phyloP scores from a whole-genome alignment of 1,140 invertebrate genomes.

The Sitobion miscanthi region DNA sequence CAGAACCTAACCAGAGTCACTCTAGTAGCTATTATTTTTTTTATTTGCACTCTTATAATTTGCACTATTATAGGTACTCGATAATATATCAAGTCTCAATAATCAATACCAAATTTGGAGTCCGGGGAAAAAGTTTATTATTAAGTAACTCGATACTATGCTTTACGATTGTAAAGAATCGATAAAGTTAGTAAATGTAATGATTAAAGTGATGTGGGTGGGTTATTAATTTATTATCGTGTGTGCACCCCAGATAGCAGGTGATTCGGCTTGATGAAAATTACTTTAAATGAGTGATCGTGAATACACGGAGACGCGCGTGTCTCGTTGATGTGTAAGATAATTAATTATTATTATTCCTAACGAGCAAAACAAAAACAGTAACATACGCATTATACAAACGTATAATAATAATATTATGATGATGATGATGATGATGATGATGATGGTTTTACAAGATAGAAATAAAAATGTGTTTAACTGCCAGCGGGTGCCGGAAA shows the following conservation, averaged over 20 bases:
- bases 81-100: too few relatives aligned
- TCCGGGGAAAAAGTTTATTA: too few relatives aligned
- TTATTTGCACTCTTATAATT: too few relatives aligned
- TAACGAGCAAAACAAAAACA: neutral
- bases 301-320: neutral
- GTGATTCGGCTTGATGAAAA: neutral
- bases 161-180: neutral
- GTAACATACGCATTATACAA: neutral
- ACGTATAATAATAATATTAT: neutral
- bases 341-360: neutral
- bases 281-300: neutral
- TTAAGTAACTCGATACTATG: too few relatives aligned
- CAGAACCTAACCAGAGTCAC: too few relatives aligned
- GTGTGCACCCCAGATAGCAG: neutral
- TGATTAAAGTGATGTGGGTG: neutral
- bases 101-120: too few relatives aligned
- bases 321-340: neutral
- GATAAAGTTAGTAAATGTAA: neutral
- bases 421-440: neutral
- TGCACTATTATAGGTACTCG: too few relatives aligned
- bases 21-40: too few relatives aligned
- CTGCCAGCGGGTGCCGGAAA: neutral
- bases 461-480: neutral
- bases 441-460: neutral
- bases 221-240: neutral